A percentile compares a stretch with the other conserved stretches of the same genome.
Evolutionary conservation across 2,797 vertebrate genomes (phyloP).

Genomic region (Cuculus canorus): DNA sequence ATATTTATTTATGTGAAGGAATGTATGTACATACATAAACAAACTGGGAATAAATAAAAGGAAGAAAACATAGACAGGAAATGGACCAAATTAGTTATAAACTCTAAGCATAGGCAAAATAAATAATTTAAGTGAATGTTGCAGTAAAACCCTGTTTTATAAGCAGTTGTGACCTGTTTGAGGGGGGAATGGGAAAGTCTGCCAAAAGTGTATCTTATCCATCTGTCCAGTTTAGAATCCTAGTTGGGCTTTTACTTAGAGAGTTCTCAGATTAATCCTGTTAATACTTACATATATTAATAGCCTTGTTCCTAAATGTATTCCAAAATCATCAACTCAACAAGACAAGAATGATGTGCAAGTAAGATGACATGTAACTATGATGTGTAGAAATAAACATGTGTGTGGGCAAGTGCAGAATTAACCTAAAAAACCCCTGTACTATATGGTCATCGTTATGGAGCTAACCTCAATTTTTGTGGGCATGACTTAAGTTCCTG

Average conservation of each 20-base stretch:
- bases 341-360: background rate
- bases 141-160: slow-evolving; percentile 33
- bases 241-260: background rate
- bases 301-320: background rate
- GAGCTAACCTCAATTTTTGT: background rate
- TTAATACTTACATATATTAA: slow-evolving; percentile 15
- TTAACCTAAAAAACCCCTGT: background rate
- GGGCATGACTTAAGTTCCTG: background rate
- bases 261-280: background rate
- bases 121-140: background rate
- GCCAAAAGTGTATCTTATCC: slow-evolving; percentile 30
- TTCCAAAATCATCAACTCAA: background rate
- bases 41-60: background rate
- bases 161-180: slow-evolving; percentile 46
- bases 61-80: background rate
- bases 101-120: background rate
- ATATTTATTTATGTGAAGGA: slow-evolving; percentile 12
- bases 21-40: background rate
- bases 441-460: background rate
- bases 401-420: background rate
- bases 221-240: slow-evolving; percentile 32
- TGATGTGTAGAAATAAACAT: background rate
- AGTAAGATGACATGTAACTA: background rate
- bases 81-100: slow-evolving; percentile 13
- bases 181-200: background rate